phyloP scores from a whole-genome alignment of 2,797 vertebrate genomes.

The Pangasius larnaudii region DNA sequence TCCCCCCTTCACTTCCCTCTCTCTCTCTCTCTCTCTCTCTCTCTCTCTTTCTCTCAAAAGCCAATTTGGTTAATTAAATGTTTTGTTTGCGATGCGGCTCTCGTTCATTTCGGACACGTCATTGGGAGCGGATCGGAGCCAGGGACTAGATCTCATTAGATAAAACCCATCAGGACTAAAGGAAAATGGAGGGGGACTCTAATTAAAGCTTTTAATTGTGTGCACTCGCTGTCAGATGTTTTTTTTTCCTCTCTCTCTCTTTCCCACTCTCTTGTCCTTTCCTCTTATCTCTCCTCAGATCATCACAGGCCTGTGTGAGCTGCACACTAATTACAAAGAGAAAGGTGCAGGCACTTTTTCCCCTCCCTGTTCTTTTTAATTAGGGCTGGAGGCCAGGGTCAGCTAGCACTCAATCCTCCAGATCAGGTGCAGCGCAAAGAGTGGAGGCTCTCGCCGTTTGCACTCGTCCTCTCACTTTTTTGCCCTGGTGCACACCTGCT shows the following conservation, averaged over 20 bases:
- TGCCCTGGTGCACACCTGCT: conserved; percentile 55
- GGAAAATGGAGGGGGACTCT: conserved; percentile 98
- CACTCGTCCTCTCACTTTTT: conserved; percentile 63
- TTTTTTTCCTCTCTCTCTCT: conserved; percentile 50
- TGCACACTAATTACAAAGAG: conserved; percentile 76
- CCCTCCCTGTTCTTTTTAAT: conserved; percentile 74
- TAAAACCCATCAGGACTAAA: conserved; percentile 99
- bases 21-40: conserved; percentile 64
- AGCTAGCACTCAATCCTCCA: conserved; percentile 65
- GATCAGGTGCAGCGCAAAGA: conserved; percentile 63
- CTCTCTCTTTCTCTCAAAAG: conserved; percentile 88
- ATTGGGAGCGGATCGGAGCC: conserved; percentile 96
- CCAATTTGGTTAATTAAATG: conserved; percentile 99
- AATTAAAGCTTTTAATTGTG: conserved; percentile 99
- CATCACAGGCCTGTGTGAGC: conserved; percentile 87
- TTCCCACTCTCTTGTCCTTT: conserved; percentile 52
- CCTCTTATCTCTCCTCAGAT: conserved; percentile 88
- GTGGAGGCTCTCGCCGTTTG: conserved; percentile 66
- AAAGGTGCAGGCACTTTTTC: conserved; percentile 70
- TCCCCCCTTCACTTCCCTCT: conserved; percentile 47
- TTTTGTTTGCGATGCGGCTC: conserved; percentile 99
- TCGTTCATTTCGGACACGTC: conserved; percentile 99
- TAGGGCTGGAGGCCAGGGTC: conserved; percentile 75
- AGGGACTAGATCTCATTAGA: conserved; percentile 99
- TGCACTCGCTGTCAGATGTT: conserved; percentile 93